Conservation (phyloP, 2,113 vertebrate genomes). For the Percina caprodes region DNA sequence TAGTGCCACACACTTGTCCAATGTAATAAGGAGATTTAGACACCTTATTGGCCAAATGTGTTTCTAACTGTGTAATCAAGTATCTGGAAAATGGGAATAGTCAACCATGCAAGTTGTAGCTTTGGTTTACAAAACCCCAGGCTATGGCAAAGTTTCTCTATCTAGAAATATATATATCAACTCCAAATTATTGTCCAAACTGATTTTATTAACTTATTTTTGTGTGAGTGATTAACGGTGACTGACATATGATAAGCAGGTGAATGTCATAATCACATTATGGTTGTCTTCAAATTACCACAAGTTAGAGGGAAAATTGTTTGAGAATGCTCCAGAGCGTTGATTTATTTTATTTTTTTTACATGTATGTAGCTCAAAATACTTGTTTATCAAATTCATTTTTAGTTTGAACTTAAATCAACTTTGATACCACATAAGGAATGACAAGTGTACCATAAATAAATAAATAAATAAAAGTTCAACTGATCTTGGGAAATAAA, state of each 20-base stretch:
- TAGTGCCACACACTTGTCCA: neutral
- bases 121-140: neutral
- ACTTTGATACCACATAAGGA: neutral
- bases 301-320: neutral
- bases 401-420: neutral
- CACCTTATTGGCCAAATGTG: constrained; percentile 15
- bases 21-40: neutral
- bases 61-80: neutral
- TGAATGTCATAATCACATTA: neutral
- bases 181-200: neutral
- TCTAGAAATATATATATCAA: neutral
- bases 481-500: neutral
- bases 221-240: too few species aligned
- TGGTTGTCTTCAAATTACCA: neutral
- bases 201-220: neutral
- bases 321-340: too few species aligned
- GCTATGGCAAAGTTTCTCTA: neutral
- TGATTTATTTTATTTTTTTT: neutral
- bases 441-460: neutral
- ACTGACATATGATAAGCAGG: neutral
- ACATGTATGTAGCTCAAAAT: neutral
- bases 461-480: neutral
- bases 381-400: neutral
- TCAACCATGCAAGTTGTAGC: neutral
- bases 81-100: neutral